Base-by-base conservation (phyloP, 2,888 invertebrate genomes). In the Nemotelus pantherinus region DNA sequence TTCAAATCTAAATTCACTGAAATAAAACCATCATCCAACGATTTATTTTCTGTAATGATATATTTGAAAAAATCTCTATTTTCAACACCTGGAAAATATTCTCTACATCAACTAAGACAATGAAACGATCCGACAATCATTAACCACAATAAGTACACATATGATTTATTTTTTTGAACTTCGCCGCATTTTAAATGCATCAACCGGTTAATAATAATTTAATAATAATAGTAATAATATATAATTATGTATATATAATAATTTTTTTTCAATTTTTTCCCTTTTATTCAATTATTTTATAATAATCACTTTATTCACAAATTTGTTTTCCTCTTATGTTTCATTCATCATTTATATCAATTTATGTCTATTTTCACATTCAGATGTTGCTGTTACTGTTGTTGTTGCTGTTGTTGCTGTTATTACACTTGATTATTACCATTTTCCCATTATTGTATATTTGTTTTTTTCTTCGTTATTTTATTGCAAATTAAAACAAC, bases 101-200 rank as follows among this genome's bases (percentile, higher is more conserved):
- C 25, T 25, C 25, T 25, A 25, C 25, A 25, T 25, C 25, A 25
- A 25, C 25, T 25, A 25, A 25, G 25, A 25, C 25, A 76, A 76
- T 60, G 70, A 67, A 74, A 74, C 74, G 60, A 74, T 50, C 74
- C 63, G 43, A 74, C 60, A 68, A 68, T 71, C 70, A 63, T 79
- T 77, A 79, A 77, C 74, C 78, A 80, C 78, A 78, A 77, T 80
- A 80, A 80, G 76, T 80, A 80, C 78, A 80, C 80, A 80, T 80
- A 80, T 76, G 74, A 80, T 80, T 80, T 80, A 80, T 80, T 25
- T 25, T 25, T 25, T 80, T 78, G 76, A 78, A 78, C 71, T 78
- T 78, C 76, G 72, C 76, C 72, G 76, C 78, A 76, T 71, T 76
- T 76, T 76, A 78, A 64, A 65, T 65, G 76, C 76, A 78, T 76